Percentiles rank a stretch among this genome's conserved stretches.
Evolutionary conservation across 64 coral and sea anemone species (phyloP).

Genomic region (Stichodactyla helianthus): DNA sequence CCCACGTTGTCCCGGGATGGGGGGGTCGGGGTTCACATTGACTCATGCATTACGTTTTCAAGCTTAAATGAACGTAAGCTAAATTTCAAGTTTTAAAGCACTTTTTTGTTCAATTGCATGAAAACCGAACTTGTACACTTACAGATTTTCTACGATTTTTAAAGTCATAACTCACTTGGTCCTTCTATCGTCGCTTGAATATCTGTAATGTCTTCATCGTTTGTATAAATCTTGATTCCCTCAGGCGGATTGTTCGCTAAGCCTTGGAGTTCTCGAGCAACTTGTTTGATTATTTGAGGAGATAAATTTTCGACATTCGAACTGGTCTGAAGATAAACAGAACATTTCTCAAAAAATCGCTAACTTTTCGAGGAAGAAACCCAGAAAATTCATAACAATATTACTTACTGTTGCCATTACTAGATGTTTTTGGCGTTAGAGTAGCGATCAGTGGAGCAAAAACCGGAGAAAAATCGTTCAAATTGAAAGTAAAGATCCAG

Average conservation of each 20-base stretch:
- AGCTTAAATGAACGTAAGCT: too few relatives aligned
- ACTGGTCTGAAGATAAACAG: conserved; percentile 46
- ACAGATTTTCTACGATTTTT: neutral
- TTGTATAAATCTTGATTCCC: conserved; percentile 93
- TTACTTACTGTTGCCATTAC: conserved; percentile 9
- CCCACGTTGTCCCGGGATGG: too few relatives aligned
- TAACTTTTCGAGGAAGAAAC: neutral
- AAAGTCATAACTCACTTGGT: conserved; percentile 58
- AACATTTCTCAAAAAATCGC: neutral
- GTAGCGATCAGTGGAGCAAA: neutral
- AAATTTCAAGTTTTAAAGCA: too few relatives aligned
- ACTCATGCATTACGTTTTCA: too few relatives aligned
- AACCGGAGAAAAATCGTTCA: neutral
- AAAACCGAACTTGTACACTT: too few relatives aligned
- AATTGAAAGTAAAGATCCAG: neutral
- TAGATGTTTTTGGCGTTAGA: neutral
- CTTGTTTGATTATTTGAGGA: conserved; percentile 99
- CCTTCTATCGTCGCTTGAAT: conserved; percentile 99
- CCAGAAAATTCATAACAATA: neutral
- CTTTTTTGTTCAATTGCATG: too few relatives aligned
- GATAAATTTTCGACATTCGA: conserved; percentile 99
- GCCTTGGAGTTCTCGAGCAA: conserved; percentile 82
- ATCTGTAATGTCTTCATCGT: conserved; percentile 95
- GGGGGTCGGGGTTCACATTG: too few relatives aligned
- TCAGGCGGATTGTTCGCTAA: conserved; percentile 85